Evolutionary conservation across 1,140 invertebrate genomes (phyloP).

Genomic region (Harlomillsia oculata): DNA sequence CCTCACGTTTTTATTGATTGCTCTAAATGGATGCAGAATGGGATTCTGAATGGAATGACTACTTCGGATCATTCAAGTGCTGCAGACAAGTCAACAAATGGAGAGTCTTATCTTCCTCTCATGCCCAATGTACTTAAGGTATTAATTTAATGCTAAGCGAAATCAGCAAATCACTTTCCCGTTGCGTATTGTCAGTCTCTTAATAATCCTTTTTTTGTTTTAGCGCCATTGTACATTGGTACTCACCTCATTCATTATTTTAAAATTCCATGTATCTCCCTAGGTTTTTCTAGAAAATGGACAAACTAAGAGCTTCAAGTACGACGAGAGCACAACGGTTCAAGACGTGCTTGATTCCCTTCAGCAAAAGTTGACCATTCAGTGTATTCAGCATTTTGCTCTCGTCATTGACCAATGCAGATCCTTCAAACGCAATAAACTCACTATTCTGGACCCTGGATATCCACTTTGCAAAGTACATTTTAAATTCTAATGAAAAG

Average conservation of each 20-base stretch:
- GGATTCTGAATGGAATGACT: too few relatives aligned
- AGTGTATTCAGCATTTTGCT: slow-evolving; percentile 63
- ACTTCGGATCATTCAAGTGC: too few relatives aligned
- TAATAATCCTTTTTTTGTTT: neutral
- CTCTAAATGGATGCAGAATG: too few relatives aligned
- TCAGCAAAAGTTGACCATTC: slow-evolving; percentile 71
- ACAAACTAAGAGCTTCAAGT: slow-evolving; percentile 93
- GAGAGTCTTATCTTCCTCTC: slow-evolving; percentile 69
- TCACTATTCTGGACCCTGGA: slow-evolving; percentile 70
- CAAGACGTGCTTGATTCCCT: slow-evolving; percentile 75
- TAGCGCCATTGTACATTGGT: too few relatives aligned
- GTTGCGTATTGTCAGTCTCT: neutral
- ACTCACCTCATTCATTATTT: too few relatives aligned
- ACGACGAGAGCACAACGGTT: slow-evolving; percentile 79
- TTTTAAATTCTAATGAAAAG: too few relatives aligned
- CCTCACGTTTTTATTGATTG: too few relatives aligned
- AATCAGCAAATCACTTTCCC: neutral
- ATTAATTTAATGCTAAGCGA: too few relatives aligned
- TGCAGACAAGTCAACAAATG: too few relatives aligned
- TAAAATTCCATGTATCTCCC: too few relatives aligned
- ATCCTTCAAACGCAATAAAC: slow-evolving; percentile 67
- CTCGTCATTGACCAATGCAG: slow-evolving; percentile 83
- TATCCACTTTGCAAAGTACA: slow-evolving; percentile 77
- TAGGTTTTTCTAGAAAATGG: slow-evolving; percentile 78
- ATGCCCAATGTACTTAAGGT: slow-evolving; percentile 89